These are phyloP conservation scores for Erpetoichthys calabaricus DNA, from an alignment of 2,797 vertebrate species.

Conservation along the genomic window DNA sequence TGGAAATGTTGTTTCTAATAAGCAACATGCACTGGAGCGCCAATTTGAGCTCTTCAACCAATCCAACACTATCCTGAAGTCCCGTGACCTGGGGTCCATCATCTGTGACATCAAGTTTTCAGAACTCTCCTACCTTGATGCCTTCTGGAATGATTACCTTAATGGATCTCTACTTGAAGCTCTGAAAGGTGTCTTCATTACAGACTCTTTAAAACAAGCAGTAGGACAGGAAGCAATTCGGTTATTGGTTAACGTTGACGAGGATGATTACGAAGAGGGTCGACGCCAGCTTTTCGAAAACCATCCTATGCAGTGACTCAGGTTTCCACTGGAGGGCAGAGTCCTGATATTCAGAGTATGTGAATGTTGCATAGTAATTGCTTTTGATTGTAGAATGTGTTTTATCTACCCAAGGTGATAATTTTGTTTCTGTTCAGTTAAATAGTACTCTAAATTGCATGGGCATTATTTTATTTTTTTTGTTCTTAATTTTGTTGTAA, in stretches of 20 bases:
- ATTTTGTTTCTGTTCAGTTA: too few relatives aligned
- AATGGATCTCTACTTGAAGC: constrained; percentile 77
- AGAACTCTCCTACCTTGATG: constrained; percentile 75
- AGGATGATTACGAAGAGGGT: constrained; percentile 81
- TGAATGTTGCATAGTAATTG: constrained; percentile 4
- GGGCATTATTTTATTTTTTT: too few relatives aligned
- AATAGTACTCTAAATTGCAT: too few relatives aligned
- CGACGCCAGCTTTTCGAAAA: constrained; percentile 45
- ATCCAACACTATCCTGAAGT: constrained; percentile 63
- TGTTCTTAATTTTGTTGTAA: too few relatives aligned
- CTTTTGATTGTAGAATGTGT: too few relatives aligned
- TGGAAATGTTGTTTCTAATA: constrained; percentile 64
- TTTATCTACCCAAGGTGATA: too few relatives aligned
- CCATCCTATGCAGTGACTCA: constrained; percentile 8
- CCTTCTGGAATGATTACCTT: constrained; percentile 84
- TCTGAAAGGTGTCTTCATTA: constrained; percentile 81
- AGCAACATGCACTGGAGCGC: constrained; percentile 67
- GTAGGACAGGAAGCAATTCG: constrained; percentile 71
- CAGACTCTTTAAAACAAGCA: constrained; percentile 68
- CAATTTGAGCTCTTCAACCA: constrained; percentile 78
- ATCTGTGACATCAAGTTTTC: constrained; percentile 89
- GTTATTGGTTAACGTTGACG: constrained; percentile 79
- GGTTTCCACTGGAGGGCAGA: constrained; percentile 22
- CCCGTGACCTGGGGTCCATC: constrained; percentile 74
- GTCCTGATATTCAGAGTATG: constrained; percentile 10